Conservation (phyloP, 2,888 invertebrate species). For the Hecatera dysodea region DNA sequence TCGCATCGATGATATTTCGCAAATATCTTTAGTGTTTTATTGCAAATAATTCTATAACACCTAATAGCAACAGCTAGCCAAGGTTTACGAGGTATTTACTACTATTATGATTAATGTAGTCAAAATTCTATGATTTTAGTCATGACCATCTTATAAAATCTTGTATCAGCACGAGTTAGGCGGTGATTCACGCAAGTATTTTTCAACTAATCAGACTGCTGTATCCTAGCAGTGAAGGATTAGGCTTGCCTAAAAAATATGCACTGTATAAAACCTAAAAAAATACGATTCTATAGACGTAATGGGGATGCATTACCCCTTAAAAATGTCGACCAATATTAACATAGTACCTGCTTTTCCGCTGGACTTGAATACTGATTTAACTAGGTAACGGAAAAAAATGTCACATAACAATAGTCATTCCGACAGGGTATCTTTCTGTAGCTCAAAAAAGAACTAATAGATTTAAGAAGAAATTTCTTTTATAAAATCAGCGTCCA, state of each 20-base stretch:
- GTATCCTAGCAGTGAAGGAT: neutral
- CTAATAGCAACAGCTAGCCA: slow-evolving; percentile 38
- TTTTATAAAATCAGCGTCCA: too few relatives aligned
- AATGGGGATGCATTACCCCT: neutral
- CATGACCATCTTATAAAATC: slow-evolving; percentile 3
- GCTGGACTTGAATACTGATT: neutral
- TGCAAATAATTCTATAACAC: slow-evolving; percentile 46
- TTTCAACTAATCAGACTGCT: neutral
- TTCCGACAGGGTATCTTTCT: too few relatives aligned
- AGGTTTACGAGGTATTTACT: slow-evolving; percentile 45
- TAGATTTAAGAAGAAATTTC: too few relatives aligned
- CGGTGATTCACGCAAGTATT: neutral
- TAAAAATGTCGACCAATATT: neutral
- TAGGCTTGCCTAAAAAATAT: neutral
- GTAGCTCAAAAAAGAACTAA: too few relatives aligned
- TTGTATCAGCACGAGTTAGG: neutral
- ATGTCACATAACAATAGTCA: too few relatives aligned
- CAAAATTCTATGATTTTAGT: slow-evolving; percentile 18
- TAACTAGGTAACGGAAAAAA: too few relatives aligned
- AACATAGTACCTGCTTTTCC: neutral
- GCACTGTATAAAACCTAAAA: neutral
- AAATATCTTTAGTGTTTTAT: slow-evolving; percentile 51
- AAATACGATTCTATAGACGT: neutral
- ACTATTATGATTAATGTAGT: neutral
- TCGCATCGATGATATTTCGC: slow-evolving; percentile 45